phyloP scores from a whole-genome alignment of 2,797 vertebrate genomes.

The Channallabes apus region DNA sequence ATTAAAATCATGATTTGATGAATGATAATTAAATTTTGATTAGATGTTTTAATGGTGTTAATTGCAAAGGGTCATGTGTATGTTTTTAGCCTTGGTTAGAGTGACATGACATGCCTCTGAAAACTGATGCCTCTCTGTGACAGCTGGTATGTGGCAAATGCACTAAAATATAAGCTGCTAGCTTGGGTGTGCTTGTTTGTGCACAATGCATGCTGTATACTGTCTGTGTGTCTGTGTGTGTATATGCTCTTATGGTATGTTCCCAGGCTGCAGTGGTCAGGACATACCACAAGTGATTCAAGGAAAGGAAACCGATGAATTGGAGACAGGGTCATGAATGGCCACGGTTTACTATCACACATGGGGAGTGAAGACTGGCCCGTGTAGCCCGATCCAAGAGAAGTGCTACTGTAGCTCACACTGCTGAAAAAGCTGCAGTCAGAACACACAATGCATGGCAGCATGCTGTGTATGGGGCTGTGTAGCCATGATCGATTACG shows the following conservation, averaged over 20 bases:
- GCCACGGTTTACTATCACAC: too few relatives aligned
- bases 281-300: too few relatives aligned
- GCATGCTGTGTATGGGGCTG: too few relatives aligned
- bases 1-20: not conserved
- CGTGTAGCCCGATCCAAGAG: too few relatives aligned
- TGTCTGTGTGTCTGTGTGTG: not conserved
- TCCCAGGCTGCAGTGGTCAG: too few relatives aligned
- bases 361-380: too few relatives aligned
- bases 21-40: not conserved
- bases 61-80: not conserved
- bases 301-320: too few relatives aligned
- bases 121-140: slow-evolving; percentile 27
- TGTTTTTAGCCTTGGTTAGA: not conserved
- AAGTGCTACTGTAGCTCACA: not conserved
- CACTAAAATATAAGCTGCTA: slow-evolving; percentile 31
- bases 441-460: too few relatives aligned
- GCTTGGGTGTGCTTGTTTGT: not conserved
- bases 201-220: not conserved
- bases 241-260: too few relatives aligned
- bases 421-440: not conserved
- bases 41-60: not conserved
- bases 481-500: too few relatives aligned
- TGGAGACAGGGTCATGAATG: too few relatives aligned
- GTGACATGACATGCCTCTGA: slow-evolving; percentile 8
- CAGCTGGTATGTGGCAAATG: slow-evolving; percentile 39